Conservation (phyloP, 2,797 vertebrate species). For the Moxostoma hubbsi region DNA sequence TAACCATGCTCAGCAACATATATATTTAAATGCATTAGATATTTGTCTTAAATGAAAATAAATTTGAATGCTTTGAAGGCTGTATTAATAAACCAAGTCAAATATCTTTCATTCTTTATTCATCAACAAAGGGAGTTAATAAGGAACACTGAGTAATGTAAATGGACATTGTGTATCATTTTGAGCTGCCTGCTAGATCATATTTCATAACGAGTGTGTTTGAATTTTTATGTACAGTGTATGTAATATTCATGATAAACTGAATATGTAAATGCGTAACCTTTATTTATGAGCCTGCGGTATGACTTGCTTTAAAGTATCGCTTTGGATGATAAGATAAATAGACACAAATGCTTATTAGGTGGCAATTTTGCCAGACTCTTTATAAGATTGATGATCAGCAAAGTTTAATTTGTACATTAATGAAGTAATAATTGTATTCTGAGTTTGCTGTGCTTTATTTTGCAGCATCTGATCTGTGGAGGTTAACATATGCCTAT, state of each 20-base stretch:
- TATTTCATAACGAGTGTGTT: conserved; percentile 84
- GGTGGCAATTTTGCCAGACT: conserved; percentile 65
- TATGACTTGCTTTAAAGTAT: conserved; percentile 78
- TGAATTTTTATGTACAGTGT: conserved; percentile 82
- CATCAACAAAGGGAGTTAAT: conserved; percentile 71
- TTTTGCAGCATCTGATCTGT: not conserved
- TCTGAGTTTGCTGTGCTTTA: conserved; percentile 30
- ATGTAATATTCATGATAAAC: conserved; percentile 84
- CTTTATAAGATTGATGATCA: conserved; percentile 77
- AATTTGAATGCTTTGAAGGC: conserved; percentile 43
- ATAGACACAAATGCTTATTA: conserved; percentile 78
- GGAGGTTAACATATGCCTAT: conserved; percentile 38
- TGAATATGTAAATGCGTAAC: conserved; percentile 84
- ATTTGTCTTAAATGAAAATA: too few relatives aligned
- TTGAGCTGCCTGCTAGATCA: conserved; percentile 80
- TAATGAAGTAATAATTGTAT: conserved; percentile 67
- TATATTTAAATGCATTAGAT: too few relatives aligned
- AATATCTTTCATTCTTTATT: conserved; percentile 76
- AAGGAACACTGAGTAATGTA: conserved; percentile 59
- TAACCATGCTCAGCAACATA: not conserved
- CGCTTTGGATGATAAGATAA: conserved; percentile 77
- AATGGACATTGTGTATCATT: conserved; percentile 75
- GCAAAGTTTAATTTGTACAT: conserved; percentile 70
- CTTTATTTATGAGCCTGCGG: conserved; percentile 82
- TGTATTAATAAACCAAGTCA: conserved; percentile 67